These are phyloP conservation scores for Tachina grossa DNA, from an alignment of 2,888 invertebrate species.

Conservation along the genomic window DNA sequence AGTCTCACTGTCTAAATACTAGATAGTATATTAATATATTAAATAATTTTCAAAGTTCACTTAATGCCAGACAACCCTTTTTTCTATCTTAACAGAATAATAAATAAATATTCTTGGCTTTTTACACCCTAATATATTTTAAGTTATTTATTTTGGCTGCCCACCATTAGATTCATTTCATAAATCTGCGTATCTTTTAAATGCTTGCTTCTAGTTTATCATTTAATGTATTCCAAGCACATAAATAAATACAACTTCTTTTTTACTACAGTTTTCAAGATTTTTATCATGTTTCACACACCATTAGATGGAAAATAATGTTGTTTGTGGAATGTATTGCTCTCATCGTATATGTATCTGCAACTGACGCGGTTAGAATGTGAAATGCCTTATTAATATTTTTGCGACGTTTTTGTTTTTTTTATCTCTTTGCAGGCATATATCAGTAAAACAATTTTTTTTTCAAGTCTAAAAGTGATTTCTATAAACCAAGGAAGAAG, in stretches of 20 bases:
- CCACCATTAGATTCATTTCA: neutral
- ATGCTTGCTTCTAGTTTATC: neutral
- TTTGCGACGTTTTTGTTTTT: neutral
- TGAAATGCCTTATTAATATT: neutral
- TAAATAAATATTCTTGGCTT: too few relatives aligned
- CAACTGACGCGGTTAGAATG: neutral
- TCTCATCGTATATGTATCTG: neutral
- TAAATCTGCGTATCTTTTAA: neutral
- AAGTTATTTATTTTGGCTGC: neutral
- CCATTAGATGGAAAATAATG: conserved; percentile 29
- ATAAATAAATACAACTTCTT: neutral
- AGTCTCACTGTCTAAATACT: too few relatives aligned
- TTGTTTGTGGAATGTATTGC: neutral
- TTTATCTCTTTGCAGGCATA: neutral
- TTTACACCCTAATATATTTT: too few relatives aligned
- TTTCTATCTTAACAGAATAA: too few relatives aligned
- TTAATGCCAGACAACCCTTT: too few relatives aligned
- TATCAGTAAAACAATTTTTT: neutral
- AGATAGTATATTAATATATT: too few relatives aligned
- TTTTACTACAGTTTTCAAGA: neutral
- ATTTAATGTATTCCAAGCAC: conserved; percentile 18
- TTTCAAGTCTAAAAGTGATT: neutral
- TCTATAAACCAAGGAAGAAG: neutral
- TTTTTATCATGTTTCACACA: conserved; percentile 41
- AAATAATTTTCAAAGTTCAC: too few relatives aligned